Conservation (phyloP, 1,140 invertebrate species). For the Plodia interpunctella region DNA sequence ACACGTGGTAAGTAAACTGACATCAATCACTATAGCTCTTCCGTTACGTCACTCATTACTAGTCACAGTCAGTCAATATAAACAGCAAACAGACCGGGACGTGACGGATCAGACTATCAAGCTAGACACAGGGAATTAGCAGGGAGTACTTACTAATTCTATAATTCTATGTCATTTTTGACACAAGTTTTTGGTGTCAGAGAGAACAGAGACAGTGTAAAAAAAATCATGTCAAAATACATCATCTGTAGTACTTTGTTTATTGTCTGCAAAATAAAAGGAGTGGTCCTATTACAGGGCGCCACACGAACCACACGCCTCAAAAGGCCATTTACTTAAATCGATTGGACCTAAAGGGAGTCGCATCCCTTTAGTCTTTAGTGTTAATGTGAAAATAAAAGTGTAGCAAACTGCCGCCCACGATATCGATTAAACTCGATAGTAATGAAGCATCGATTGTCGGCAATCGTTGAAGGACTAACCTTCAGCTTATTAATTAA, state of each 20-base stretch:
- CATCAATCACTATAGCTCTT: not conserved
- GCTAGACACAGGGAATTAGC: no score
- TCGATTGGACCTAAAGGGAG: not conserved
- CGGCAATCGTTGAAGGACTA: not conserved
- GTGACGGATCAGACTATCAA: not conserved
- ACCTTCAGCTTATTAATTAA: not conserved
- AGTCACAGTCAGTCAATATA: not conserved
- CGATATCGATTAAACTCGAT: slow-evolving; percentile 1
- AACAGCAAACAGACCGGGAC: not conserved
- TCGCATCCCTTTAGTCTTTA: not conserved
- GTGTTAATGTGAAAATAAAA: not conserved
- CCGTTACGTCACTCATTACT: not conserved
- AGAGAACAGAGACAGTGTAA: no score
- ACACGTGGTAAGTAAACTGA: not conserved
- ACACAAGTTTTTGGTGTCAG: no score
- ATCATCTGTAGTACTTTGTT: no score
- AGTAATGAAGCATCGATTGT: slow-evolving; percentile 4
- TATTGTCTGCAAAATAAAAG: no score
- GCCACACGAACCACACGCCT: no score
- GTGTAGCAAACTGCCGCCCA: not conserved
- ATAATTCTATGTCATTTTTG: no score
- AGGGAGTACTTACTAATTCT: no score
- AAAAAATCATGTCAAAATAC: no score
- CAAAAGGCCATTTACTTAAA: not conserved
- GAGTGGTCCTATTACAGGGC: no score